phyloP scores from a whole-genome alignment of 2,113 vertebrate genomes.

The Microcebus lehilahytsara region DNA sequence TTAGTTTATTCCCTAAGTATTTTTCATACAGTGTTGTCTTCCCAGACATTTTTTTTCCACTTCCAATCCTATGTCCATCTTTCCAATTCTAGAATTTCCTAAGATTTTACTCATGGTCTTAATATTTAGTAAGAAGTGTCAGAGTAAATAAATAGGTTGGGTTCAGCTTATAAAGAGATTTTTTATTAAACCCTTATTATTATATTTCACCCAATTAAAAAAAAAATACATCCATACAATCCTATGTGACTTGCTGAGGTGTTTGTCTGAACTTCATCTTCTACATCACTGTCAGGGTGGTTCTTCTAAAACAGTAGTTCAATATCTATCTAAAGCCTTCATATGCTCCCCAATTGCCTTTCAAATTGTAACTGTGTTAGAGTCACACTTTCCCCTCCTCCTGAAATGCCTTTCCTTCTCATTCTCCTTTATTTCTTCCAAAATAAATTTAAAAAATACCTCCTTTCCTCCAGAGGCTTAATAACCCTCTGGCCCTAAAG shows the following conservation, averaged over 20 bases:
- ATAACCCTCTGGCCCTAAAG: background rate
- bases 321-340: background rate
- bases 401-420: background rate
- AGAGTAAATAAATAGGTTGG: background rate
- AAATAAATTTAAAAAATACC: conserved; percentile 6
- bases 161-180: background rate
- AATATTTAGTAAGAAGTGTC: background rate
- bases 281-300: background rate
- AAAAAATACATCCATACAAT: background rate
- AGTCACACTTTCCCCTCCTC: background rate
- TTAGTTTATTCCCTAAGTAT: background rate
- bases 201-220: background rate
- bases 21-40: background rate
- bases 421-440: background rate
- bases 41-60: background rate
- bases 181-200: background rate
- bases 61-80: background rate
- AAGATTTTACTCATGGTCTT: background rate
- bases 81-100: background rate
- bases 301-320: background rate
- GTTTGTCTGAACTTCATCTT: background rate
- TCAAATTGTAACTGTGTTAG: background rate
- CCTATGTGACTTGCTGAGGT: background rate
- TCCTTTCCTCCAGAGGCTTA: background rate
- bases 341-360: background rate